phyloP scores from a whole-genome alignment of 2,888 invertebrate genomes.

The Epiblema foenella region DNA sequence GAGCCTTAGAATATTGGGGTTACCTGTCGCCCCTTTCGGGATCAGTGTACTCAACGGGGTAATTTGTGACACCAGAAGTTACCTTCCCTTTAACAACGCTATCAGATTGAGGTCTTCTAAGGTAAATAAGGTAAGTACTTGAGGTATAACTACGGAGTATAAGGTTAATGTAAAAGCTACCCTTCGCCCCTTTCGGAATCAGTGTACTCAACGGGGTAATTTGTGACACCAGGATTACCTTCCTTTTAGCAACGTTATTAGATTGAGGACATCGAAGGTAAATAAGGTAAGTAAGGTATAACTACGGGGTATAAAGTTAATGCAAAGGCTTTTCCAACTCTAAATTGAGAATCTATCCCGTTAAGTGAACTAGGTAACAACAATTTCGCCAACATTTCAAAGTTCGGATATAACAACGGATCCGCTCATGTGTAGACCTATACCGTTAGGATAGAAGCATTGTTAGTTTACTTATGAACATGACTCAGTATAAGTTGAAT shows the following conservation, averaged over 20 bases:
- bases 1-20: too few species aligned
- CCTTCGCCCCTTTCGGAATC: too few species aligned
- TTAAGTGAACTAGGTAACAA: too few species aligned
- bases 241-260: too few species aligned
- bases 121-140: not conserved
- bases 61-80: not conserved
- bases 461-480: not conserved
- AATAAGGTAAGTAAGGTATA: not conserved
- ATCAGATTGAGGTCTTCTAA: not conserved
- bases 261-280: not conserved
- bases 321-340: too few species aligned
- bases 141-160: too few species aligned
- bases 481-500: not conserved
- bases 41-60: too few species aligned
- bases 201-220: not conserved
- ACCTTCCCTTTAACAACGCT: not conserved
- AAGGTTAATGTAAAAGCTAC: too few species aligned
- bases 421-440: not conserved
- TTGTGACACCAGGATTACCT: not conserved
- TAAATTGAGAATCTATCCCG: too few species aligned
- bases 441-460: not conserved
- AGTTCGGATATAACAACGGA: not conserved
- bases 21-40: too few species aligned
- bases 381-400: not conserved
- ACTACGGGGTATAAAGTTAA: too few species aligned